Base-by-base conservation (phyloP, 53 echinoderm and acorn worm genomes). In the Mesocentrotus franciscanus region DNA sequence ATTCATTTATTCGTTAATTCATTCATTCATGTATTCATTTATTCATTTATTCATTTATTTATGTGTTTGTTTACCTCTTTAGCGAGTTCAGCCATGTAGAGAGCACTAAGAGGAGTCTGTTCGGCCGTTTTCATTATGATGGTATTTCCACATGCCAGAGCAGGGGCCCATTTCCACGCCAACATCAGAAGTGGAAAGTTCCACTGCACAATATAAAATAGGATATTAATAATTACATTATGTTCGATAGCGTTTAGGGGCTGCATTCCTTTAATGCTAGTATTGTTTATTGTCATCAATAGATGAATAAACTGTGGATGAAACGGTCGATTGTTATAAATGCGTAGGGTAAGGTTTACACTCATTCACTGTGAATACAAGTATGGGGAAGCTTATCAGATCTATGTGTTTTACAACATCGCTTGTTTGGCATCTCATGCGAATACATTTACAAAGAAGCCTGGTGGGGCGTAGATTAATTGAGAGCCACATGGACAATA, bases 61-160 rank as follows among this genome's bases (percentile, higher is more conserved):
- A 61, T 61, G 1, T 15, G 18, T 74, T 74, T 11, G 13, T 74
- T 29, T 95, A 98, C 98, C 98, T 98, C 98, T 90, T 97, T 98
- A 35, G 90, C 70, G 59, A 98, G 97, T 57, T 97, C 79, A 49
- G 95, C 96, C 33, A 98, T 95, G 95, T 98, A 95, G 33, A 98
- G 96, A 1, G 96, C 96, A 10, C 97, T 95, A 20, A 98, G 95
- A 0, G 97, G 97, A 15, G 96, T 97, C 93, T 97, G 97, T 61
- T 97, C 97, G 1, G 97, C 97, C 20, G 97, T 96, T 58, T 97
- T 97, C 94, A 97, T 95, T 56, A 97, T 96, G n/a, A 97, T 75
- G 13, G 97, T 97, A 27, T 97, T 97, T 10, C 97, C 97, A 16
- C 93, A 85, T 9, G 97, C 95, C 68, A 97, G 95, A 66, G 96